Conservation (phyloP, 1,140 invertebrate species). For the Centruroides sculpturatus region DNA sequence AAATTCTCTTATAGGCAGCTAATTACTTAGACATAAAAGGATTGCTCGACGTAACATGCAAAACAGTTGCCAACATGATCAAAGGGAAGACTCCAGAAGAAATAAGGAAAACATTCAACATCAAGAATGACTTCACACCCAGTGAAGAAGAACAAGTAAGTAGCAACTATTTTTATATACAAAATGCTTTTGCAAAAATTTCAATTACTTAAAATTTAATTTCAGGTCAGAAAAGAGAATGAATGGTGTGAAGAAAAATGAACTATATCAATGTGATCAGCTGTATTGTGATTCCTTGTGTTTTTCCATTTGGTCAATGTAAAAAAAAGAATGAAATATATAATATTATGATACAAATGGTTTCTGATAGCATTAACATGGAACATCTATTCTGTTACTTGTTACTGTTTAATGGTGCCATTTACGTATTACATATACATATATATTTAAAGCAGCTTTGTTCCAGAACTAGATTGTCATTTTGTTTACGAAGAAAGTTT, state of each 20-base stretch:
- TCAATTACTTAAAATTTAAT: conserved; percentile 34
- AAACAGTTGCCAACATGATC: conserved; percentile 99
- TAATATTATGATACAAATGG: too few species aligned
- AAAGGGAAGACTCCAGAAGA: conserved; percentile 97
- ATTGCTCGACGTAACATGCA: conserved; percentile 92
- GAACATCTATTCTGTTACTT: too few species aligned
- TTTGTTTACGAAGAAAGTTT: too few species aligned
- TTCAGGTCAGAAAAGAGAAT: conserved; percentile 66
- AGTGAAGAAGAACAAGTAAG: conserved; percentile 78
- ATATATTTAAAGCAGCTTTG: too few species aligned
- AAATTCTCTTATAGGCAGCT: conserved; percentile 44
- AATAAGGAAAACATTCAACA: conserved; percentile 98
- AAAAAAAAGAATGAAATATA: too few species aligned
- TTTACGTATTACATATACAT: too few species aligned
- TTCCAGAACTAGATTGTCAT: too few species aligned
- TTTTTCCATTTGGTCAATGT: too few species aligned
- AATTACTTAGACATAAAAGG: conserved; percentile 98
- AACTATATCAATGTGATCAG: conserved; percentile 4
- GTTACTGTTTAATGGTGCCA: too few species aligned
- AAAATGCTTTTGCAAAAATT: conserved; percentile 40
- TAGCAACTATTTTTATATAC: conserved; percentile 21
- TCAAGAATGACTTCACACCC: conserved; percentile 96
- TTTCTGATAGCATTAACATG: too few species aligned
- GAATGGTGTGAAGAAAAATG: conserved; percentile 97
- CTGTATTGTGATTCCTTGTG: too few species aligned